These are phyloP conservation scores for Podilymbus podiceps DNA, from an alignment of 2,113 vertebrate species.

Conservation along the genomic window DNA sequence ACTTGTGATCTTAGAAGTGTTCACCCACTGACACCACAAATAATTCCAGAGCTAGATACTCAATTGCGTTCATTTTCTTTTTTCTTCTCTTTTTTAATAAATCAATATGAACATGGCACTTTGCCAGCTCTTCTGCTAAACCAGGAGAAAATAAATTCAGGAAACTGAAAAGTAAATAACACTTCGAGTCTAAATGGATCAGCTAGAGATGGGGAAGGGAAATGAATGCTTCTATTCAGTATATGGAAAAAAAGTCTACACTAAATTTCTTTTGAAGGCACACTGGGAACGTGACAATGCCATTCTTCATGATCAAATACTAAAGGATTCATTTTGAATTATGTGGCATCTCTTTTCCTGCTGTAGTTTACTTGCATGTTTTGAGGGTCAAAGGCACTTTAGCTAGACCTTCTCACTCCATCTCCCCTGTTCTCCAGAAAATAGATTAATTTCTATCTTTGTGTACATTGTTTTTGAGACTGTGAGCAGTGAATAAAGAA, in stretches of 20 bases:
- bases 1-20: conserved; percentile 15
- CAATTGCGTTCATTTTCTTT: background rate
- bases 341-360: background rate
- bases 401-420: background rate
- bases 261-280: background rate
- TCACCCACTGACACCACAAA: conserved; percentile 26
- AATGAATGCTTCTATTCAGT: background rate
- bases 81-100: conserved; percentile 23
- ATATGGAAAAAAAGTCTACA: background rate
- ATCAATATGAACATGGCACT: conserved; percentile 38
- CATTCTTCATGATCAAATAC: background rate
- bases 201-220: background rate
- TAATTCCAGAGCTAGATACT: conserved; percentile 33
- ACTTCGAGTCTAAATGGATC: background rate
- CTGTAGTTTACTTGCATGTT: background rate
- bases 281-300: background rate
- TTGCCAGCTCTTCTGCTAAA: conserved; percentile 37
- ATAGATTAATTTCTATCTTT: background rate
- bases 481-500: background rate
- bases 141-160: conserved; percentile 27
- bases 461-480: background rate
- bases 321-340: background rate
- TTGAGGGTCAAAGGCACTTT: background rate
- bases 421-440: background rate
- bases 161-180: conserved; percentile 40